phyloP scores from a whole-genome alignment of 2,797 vertebrate genomes.

The Myioborus melanocephalus region DNA sequence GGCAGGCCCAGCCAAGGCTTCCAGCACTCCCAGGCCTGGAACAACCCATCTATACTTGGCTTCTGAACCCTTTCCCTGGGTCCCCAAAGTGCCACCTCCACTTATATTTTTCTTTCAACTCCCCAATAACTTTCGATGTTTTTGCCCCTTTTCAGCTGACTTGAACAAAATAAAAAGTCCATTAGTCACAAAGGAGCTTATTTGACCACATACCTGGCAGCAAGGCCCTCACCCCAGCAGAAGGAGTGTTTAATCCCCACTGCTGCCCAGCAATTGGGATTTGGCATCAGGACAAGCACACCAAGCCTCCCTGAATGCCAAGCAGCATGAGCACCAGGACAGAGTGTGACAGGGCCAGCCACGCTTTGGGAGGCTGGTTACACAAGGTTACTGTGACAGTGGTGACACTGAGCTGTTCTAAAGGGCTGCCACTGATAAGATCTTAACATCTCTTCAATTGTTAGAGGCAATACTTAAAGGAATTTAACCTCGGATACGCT shows the following conservation, averaged over 20 bases:
- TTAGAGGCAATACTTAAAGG: neutral
- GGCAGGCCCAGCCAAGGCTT: rapidly evolving
- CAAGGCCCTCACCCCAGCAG: neutral
- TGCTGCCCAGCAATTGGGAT: neutral
- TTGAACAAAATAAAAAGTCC: neutral
- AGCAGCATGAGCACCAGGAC: neutral
- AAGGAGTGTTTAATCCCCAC: neutral
- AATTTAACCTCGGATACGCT: neutral
- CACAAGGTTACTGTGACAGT: neutral
- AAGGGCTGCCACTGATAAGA: neutral
- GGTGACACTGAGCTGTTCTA: neutral
- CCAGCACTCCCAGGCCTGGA: neutral
- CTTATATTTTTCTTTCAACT: rapidly evolving
- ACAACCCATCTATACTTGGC: neutral
- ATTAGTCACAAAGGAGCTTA: neutral
- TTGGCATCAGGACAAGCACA: neutral
- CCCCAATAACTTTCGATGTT: neutral
- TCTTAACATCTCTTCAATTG: neutral
- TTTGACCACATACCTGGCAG: neutral
- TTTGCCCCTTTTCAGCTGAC: neutral
- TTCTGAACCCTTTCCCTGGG: neutral
- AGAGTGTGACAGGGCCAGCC: rapidly evolving
- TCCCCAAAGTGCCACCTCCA: neutral
- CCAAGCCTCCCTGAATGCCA: neutral
- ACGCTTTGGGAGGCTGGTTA: neutral